Base-by-base conservation (phyloP, 1,140 invertebrate species). In the Pachypsylla venusta region DNA sequence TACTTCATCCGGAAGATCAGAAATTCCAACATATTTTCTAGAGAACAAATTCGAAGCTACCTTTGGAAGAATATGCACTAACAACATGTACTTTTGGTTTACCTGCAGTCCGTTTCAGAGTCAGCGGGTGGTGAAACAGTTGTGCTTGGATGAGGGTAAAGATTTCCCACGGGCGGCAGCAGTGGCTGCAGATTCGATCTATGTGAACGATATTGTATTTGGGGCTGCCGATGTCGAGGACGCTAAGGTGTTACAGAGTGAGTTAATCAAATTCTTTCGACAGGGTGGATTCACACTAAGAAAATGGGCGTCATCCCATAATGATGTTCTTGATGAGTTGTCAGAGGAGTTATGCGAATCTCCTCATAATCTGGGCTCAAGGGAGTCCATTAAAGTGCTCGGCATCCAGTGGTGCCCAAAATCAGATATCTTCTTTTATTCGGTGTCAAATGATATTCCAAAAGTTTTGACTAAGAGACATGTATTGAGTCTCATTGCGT, bases 21-120 rank as follows among this genome's bases (percentile, higher is more conserved):
- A 74, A 70, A 25, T 70, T 67, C 42, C 72, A 76, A 60, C 60
- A 66, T 53, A 75, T 76, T 19, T 28, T 76, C 4, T 76, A 74
- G 61, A 70, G 24, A 16, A 59, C 0, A 26, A 58, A 12, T 62
- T 63, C 27, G 53, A 5, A 27, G 69, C 42, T 30, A 56, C n/a
- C 30, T 74, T 1, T 64, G 61, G 57, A 24, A 20, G 64, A 56
- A 7, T 75, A 61, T 64, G 63, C 48, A 30, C 53, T 74, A 13
- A 67, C 64, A 13, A 73, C 69, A 1, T 63, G 73, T 1, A 73
- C 72, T 4, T 74, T 71, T 60, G 73, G 72, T 2, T 70, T 67
- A 25, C 60, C 66, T 65, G 62, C 2, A 70, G 71, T 13, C 65
- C 71, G 0, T 74, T 64, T 62, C 58, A 70, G 35, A 68, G 70